These are phyloP conservation scores for Stenopsyche tienmushanensis DNA, from an alignment of 1,140 invertebrate species.

Conservation along the genomic window DNA sequence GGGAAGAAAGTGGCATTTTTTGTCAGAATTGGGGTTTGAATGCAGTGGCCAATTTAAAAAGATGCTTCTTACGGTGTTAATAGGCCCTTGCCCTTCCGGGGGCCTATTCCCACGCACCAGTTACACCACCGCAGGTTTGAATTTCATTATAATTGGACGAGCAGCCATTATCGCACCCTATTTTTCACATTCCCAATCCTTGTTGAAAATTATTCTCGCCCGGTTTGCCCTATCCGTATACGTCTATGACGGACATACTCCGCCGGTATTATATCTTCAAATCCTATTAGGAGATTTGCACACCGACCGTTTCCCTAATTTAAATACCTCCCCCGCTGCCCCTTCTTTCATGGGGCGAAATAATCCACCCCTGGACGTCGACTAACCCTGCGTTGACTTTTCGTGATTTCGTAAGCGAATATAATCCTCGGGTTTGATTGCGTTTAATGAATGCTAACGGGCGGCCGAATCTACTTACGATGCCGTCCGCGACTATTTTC, in stretches of 20 bases:
- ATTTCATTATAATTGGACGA: slow-evolving; percentile 43
- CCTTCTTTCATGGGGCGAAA: neutral
- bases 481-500: slow-evolving; percentile 13
- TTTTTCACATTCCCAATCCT: slow-evolving; percentile 41
- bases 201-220: slow-evolving; percentile 35
- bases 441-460: slow-evolving; percentile 30
- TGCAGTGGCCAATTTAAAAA: slow-evolving; percentile 31
- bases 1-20: too few species aligned
- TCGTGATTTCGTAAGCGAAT: slow-evolving; percentile 40
- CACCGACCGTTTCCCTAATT: slow-evolving; percentile 42
- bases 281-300: slow-evolving; percentile 43
- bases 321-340: slow-evolving; percentile 35
- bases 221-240: slow-evolving; percentile 13
- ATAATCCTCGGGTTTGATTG: slow-evolving; percentile 28
- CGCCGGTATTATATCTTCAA: slow-evolving; percentile 40
- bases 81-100: neutral
- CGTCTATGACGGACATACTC: slow-evolving; percentile 38
- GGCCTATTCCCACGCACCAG: slow-evolving; percentile 32
- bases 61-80: slow-evolving; percentile 15
- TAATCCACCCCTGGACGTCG: slow-evolving; percentile 40
- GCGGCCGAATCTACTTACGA: slow-evolving; percentile 12
- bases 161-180: slow-evolving; percentile 41
- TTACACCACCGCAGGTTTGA: slow-evolving; percentile 40
- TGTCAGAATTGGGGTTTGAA: too few species aligned
- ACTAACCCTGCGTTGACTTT: slow-evolving; percentile 38